Conservation (phyloP, 2,888 invertebrate genomes). For the Mimachlamys varia region DNA sequence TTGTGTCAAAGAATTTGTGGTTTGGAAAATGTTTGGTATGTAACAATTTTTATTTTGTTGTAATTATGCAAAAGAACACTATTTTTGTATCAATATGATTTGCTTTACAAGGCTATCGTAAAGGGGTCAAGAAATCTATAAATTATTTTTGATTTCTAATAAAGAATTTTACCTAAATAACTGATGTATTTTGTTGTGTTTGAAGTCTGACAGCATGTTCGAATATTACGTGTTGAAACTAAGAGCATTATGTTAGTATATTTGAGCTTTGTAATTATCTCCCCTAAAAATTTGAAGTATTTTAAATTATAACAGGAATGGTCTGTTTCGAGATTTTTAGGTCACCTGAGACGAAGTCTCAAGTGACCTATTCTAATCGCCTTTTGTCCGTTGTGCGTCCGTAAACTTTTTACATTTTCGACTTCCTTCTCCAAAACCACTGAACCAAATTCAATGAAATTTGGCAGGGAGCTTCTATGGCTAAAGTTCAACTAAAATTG, state of each 20-base stretch:
- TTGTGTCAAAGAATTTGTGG: no score
- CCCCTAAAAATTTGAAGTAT: not conserved
- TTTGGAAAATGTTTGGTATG: not conserved
- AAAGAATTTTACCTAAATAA: not conserved
- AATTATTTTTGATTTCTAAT: conserved; percentile 1
- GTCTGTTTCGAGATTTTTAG: no score
- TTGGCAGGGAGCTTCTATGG: no score
- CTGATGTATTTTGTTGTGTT: not conserved
- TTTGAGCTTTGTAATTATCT: not conserved
- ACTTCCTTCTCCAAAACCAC: no score
- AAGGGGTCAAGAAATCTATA: conserved; percentile 3
- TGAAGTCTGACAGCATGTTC: not conserved
- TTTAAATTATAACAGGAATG: not conserved
- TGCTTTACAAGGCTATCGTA: conserved; percentile 6
- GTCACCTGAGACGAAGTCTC: no score
- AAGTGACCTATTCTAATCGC: no score
- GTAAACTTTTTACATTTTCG: no score
- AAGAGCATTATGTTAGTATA: no score
- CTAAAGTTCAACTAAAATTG: no score
- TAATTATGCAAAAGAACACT: not conserved
- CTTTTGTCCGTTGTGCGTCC: no score
- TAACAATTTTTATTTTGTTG: not conserved
- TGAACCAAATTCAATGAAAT: no score
- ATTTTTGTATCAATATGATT: conserved; percentile 10
- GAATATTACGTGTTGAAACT: no score